Evolutionary conservation across 2,888 invertebrate species (phyloP), one percentile per base, ranked within the genome.

Genomic region (Mallateleia sp.): DNA sequence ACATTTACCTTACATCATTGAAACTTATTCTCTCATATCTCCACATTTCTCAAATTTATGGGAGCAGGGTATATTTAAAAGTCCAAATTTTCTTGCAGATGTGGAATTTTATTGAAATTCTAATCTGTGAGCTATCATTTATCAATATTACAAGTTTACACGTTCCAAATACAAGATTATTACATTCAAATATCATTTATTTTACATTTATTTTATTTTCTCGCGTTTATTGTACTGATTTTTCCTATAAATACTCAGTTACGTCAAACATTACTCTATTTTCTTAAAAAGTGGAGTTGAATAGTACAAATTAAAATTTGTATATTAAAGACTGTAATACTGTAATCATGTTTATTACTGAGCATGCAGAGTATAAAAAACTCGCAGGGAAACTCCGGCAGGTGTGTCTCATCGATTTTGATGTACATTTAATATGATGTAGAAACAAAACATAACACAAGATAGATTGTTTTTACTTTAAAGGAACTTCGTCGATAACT

Each of bases 81-180:
- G 60, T 50, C 60, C 47, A 42, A 50, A 60, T 60, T 50, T 74
- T 60, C 42, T 11, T 60, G 56, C 42, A 18, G 18, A 74, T 45
- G 74, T 74, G 60, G 50, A 47, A 60, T 60, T 47, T 60, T 74
- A 74, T 74, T 74, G 74, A 60, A 60, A 50, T 50, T 34, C 11
- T 32, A 15, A 56, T 32, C 50, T 74, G 50, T 50, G 74, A 9
- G 20, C 4, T n/a, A 60, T 74, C 58, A 50, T 74, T 74, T 74
- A 34, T 60, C 62, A 50, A 32, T 20, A 62, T 74, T 34, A 50
- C 50, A 74, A 58, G 45, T 58, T 58, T 15, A n/a, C 38, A 32
- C 20, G 28, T 45, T 62, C 24, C n/a, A n/a, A n/a, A n/a, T 28
- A 38, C n/a, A 34, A 34, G 47, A 62, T 56, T 74, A 50, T 74